Percentiles rank a stretch among this genome's conserved stretches.
Conservation (phyloP, 2,888 invertebrate genomes). For the Melanostoma scalare region DNA sequence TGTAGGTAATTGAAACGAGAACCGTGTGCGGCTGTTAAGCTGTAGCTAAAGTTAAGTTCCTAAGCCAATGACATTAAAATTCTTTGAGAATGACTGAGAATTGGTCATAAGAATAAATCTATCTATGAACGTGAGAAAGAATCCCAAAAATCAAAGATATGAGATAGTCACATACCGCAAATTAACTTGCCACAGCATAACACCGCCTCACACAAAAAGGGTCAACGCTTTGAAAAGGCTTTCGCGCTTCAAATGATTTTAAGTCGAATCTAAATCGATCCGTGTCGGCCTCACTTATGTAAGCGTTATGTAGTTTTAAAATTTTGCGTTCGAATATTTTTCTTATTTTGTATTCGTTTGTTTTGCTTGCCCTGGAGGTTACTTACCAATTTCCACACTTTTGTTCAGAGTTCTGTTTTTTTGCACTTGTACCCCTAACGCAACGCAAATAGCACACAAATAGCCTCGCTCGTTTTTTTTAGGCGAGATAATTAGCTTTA, state of each 20-base stretch:
- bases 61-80: too few relatives aligned
- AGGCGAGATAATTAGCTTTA: slow-evolving; percentile 76
- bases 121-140: too few relatives aligned
- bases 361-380: slow-evolving; percentile 36
- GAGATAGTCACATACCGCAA: too few relatives aligned
- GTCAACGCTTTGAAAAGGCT: slow-evolving; percentile 55
- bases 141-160: too few relatives aligned
- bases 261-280: slow-evolving; percentile 45
- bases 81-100: too few relatives aligned
- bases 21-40: too few relatives aligned
- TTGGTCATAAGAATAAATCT: too few relatives aligned
- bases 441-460: slow-evolving; percentile 25
- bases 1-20: too few relatives aligned
- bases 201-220: slow-evolving; percentile 32
- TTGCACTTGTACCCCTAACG: slow-evolving; percentile 23
- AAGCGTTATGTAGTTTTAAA: too few relatives aligned
- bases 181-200: slow-evolving; percentile 6
- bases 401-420: slow-evolving; percentile 39
- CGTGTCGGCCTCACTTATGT: not conserved
- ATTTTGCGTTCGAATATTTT: too few relatives aligned
- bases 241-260: slow-evolving; percentile 51
- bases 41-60: too few relatives aligned
- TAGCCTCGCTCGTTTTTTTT: slow-evolving; percentile 54
- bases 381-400: slow-evolving; percentile 54
- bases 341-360: not conserved